A percentile compares a stretch with the other conserved stretches of the same genome.
Evolutionary conservation across 2,888 invertebrate species (phyloP).

Genomic region (Nomada fabriciana): DNA sequence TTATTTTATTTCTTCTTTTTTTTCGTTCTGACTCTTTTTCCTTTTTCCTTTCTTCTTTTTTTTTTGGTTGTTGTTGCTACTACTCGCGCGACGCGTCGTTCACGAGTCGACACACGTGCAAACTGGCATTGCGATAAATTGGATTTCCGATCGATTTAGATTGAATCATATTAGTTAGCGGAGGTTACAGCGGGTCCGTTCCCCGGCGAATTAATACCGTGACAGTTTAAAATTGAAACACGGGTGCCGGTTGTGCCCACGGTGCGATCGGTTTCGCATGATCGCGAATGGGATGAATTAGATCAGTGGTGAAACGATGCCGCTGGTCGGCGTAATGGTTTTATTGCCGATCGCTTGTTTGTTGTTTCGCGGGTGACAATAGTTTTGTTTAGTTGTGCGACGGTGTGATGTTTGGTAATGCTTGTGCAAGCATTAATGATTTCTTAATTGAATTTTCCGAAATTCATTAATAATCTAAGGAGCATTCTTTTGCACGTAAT

Average conservation of each 20-base stretch:
- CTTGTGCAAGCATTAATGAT: too few relatives aligned
- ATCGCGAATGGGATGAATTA: background rate
- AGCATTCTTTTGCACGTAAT: too few relatives aligned
- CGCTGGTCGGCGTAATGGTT: too few relatives aligned
- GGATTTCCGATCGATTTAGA: slow-evolving; percentile 35
- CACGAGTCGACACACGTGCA: slow-evolving; percentile 16
- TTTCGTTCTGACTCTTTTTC: background rate
- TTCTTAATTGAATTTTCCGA: too few relatives aligned
- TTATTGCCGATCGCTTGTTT: too few relatives aligned
- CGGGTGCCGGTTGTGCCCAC: background rate
- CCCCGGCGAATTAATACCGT: slow-evolving; percentile 28
- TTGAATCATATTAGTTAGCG: slow-evolving; percentile 34
- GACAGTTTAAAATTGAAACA: slow-evolving; percentile 31
- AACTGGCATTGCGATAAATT: slow-evolving; percentile 31
- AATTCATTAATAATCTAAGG: too few relatives aligned
- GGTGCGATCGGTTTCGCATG: background rate
- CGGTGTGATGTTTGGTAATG: too few relatives aligned
- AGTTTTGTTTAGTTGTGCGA: too few relatives aligned
- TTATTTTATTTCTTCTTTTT: background rate
- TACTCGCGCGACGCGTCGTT: slow-evolving; percentile 14
- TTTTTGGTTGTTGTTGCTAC: slow-evolving; percentile 14
- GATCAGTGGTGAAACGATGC: too few relatives aligned
- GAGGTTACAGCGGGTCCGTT: slow-evolving; percentile 29
- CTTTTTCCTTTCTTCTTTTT: background rate
- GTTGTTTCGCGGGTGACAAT: too few relatives aligned